Evolutionary conservation across 1,140 invertebrate genomes (phyloP).

Genomic region (Drosophila bifasciata): DNA sequence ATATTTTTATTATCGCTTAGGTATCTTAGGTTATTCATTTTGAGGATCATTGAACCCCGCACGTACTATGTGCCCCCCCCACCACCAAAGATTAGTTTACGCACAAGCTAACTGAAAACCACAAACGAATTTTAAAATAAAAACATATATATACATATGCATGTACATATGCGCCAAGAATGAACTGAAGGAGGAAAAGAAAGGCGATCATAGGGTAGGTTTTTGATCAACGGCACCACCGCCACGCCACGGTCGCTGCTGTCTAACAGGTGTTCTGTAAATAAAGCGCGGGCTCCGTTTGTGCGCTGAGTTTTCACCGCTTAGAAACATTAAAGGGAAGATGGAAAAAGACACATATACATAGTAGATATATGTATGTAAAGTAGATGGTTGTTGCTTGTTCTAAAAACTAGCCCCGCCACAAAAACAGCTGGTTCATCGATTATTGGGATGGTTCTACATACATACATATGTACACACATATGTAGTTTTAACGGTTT

Average conservation of each 20-base stretch:
- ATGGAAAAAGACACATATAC: slow-evolving; percentile 24
- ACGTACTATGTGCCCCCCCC: too few species aligned
- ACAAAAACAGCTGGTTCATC: too few species aligned
- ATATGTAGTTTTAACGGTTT: not conserved
- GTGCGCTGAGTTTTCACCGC: slow-evolving; percentile 32
- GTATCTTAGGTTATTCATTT: too few species aligned
- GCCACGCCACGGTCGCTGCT: slow-evolving; percentile 33
- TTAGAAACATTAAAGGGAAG: slow-evolving; percentile 33
- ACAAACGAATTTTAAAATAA: slow-evolving; percentile 12
- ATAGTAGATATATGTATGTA: slow-evolving; percentile 6
- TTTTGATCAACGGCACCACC: slow-evolving; percentile 34
- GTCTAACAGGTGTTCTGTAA: slow-evolving; percentile 61
- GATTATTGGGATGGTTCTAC: too few species aligned
- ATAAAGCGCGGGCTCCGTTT: slow-evolving; percentile 43
- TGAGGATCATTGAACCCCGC: too few species aligned
- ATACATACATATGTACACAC: too few species aligned
- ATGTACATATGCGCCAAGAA: slow-evolving; percentile 3
- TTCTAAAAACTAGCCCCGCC: slow-evolving; percentile 4
- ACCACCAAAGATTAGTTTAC: too few species aligned
- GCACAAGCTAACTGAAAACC: not conserved
- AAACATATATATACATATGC: not conserved
- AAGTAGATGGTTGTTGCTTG: not conserved
- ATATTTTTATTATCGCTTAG: too few species aligned
- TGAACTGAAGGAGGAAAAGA: slow-evolving; percentile 16
- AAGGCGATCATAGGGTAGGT: slow-evolving; percentile 51